Base-by-base conservation (phyloP, 2,888 invertebrate genomes). In the Acronicta aceris region DNA sequence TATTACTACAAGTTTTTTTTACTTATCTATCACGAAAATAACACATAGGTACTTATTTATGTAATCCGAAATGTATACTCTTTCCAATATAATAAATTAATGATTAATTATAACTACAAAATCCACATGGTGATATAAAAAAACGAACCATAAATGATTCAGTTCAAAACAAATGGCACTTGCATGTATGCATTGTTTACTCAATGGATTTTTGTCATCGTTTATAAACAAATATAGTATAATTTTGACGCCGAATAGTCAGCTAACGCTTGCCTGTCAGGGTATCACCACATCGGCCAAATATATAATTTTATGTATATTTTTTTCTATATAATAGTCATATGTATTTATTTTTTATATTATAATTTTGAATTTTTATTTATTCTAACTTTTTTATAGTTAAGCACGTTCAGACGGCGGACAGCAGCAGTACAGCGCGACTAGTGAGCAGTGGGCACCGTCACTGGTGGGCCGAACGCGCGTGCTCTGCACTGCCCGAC, bases 241-340 rank as follows among this genome's bases (percentile, higher is more conserved):
- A 94, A 94, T 93, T 94, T 95, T 89, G 93, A 93, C 81, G 88
- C 90, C 93, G 87, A 94, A 94, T 85, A 89, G 81, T 90, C 86
- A 88, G 84, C 90, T 89, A 90, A 90, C 88, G 87, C 93, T 93
- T 96, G 97, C 97, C 96, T 96, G 95, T 96, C 96, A 96, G 96
- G 97, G 97, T 96, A 96, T 95, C 95, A 96, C 96, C 96, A 95
- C 94, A 91, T 92, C 91, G 92, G 90, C 90, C 91, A 87, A 92
- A 94, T 94, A 94, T 92, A 93, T 93, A 91, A 89, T 90, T 90
- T 90, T 89, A 89, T 89, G 89, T 93, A 92, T 91, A 92, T 89
- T 92, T 93, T 92, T 91, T 87, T 90, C 90, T 93, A 93, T 92
- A 93, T 93, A 93, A 93, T 94, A 93, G 89, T 93, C 93, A 93